Percentiles rank a stretch among this genome's conserved stretches.
These are phyloP conservation scores for Polypterus bichir DNA, from an alignment of 2,113 vertebrate species.

Conservation along the genomic window DNA sequence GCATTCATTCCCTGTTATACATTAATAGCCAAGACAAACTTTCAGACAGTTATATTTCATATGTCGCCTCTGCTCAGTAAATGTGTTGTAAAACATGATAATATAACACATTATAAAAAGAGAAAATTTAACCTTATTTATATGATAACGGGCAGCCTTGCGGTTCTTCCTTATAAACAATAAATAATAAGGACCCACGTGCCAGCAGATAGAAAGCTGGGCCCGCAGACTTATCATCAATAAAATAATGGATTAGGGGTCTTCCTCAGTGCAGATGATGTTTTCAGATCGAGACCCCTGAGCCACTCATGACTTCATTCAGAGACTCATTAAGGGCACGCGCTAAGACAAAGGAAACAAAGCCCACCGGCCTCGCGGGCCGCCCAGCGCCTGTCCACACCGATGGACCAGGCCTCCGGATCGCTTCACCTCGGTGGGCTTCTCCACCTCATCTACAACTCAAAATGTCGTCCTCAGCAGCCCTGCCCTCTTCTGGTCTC, in stretches of 20 bases:
- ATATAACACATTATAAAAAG: slow-evolving; percentile 76
- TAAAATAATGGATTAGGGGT: background rate
- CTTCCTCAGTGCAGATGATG: too few species aligned
- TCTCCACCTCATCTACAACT: too few species aligned
- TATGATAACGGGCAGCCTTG: slow-evolving; percentile 74
- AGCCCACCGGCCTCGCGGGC: too few species aligned
- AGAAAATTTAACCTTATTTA: slow-evolving; percentile 80
- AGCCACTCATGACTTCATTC: too few species aligned
- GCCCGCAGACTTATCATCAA: slow-evolving; percentile 24
- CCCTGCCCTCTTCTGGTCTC: too few species aligned
- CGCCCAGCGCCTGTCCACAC: too few species aligned
- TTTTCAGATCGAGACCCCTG: too few species aligned
- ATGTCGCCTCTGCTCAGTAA: slow-evolving; percentile 46
- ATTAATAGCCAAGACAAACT: slow-evolving; percentile 65
- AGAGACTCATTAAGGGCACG: too few species aligned
- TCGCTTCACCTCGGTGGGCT: too few species aligned
- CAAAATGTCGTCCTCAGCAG: too few species aligned
- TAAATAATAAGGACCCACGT: slow-evolving; percentile 30
- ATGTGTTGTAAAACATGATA: slow-evolving; percentile 77
- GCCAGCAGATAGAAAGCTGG: slow-evolving; percentile 18
- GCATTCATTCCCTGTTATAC: slow-evolving; percentile 64
- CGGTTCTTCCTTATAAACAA: slow-evolving; percentile 16
- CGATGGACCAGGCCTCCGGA: too few species aligned
- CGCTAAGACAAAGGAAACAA: too few species aligned
- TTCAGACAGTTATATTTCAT: slow-evolving; percentile 73